Base-by-base conservation (phyloP, 2,888 invertebrate species). In the Acanthosoma haemorrhoidale region DNA sequence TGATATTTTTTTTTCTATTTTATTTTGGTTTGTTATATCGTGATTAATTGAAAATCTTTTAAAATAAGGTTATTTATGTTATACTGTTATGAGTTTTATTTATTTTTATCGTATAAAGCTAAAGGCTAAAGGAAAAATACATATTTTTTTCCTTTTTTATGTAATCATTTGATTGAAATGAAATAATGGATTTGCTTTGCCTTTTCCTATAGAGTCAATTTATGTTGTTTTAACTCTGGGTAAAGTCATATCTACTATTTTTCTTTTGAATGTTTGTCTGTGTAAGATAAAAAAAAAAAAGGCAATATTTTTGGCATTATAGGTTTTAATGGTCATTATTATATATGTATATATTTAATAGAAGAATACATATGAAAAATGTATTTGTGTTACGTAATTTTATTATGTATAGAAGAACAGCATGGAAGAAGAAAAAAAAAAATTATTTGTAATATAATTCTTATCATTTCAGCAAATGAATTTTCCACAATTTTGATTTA, bases 41-140 rank as follows among this genome's bases (percentile, higher is more conserved):
- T 51, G 51, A 51, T 51, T 51, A n/a, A n/a, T n/a, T 21, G 25
- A 51, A 51, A 25, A 25, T 25, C 25, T 51, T 43, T 43, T 51
- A 51, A 51, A 51, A 51, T 51, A 51, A 51, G 51, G n/a, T 51
- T 51, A 51, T 51, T 51, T 51, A 51, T 51, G 51, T 51, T 51
- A 25, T 9, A 51, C 21, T 51, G 51, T 51, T 51, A 51, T 51
- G 25, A 51, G 51, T 51, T 51, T 51, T 51, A 51, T 51, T 51
- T 51, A 51, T 51, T 51, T 43, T 51, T 51, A 51, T 51, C 51
- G 13, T 51, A 51, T 51, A 51, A 51, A 25, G 25, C 51, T 25
- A 51, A 51, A n/a, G 21, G 25, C 21, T n/a, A n/a, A n/a, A n/a
- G n/a, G n/a, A n/a, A n/a, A n/a, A n/a, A n/a, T n/a, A n/a, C n/a